Evolutionary conservation across 2,797 vertebrate species (phyloP).

Genomic region (Phrynocephalus guinanensis): DNA sequence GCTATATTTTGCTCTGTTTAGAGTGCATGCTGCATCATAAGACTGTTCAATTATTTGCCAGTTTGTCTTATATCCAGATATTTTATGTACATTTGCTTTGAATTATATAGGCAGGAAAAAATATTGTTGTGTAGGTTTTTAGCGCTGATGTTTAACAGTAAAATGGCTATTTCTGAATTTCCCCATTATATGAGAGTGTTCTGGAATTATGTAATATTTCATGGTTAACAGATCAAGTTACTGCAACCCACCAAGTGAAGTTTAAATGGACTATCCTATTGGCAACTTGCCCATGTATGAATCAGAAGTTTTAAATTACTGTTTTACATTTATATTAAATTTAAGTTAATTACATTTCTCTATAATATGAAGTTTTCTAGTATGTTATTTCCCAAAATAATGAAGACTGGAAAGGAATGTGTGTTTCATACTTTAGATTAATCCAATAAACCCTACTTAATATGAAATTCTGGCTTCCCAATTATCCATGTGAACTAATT

Average conservation of each 20-base stretch:
- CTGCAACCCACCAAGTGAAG: not conserved
- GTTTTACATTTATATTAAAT: not conserved
- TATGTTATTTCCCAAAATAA: constrained; percentile 8
- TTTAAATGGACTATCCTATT: not conserved
- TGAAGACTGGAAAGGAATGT: constrained; percentile 14
- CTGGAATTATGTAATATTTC: not conserved
- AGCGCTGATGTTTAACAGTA: not conserved
- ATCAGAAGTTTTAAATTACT: constrained; percentile 1
- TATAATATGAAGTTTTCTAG: not conserved
- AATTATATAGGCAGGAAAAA: not conserved
- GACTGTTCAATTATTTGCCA: not conserved
- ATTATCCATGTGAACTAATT: constrained; percentile 22
- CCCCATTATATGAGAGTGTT: not conserved
- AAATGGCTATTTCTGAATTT: constrained; percentile 2
- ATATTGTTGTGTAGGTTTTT: not conserved
- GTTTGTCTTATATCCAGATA: not conserved
- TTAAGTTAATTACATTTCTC: constrained; percentile 4
- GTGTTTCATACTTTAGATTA: constrained; percentile 6
- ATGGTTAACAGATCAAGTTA: constrained; percentile 11
- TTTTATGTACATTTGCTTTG: not conserved
- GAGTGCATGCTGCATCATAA: not conserved
- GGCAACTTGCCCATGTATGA: not conserved
- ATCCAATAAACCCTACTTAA: not conserved
- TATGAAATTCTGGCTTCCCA: constrained; percentile 39
- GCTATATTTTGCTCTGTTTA: not conserved